These are phyloP conservation scores for Aplidium turbinatum DNA, from an alignment of 23 tunicate species.

Conservation along the genomic window DNA sequence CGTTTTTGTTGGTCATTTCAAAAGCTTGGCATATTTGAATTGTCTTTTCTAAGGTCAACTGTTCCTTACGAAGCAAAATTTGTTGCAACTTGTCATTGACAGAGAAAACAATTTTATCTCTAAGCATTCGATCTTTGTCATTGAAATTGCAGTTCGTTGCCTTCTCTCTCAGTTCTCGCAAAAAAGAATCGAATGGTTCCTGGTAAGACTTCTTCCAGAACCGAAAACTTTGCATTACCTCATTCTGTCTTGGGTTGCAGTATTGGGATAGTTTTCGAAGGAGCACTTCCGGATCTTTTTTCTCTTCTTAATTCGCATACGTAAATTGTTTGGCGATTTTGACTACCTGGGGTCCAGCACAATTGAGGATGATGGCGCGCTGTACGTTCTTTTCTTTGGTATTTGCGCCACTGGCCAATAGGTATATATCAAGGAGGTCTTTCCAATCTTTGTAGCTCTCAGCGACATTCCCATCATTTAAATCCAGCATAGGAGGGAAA, in stretches of 20 bases:
- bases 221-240: conserved; percentile 19
- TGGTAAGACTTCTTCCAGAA: conserved; percentile 10
- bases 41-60: conserved; percentile 15
- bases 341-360: conserved; percentile 27
- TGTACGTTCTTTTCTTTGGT: background rate
- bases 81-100: conserved; percentile 19
- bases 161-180: conserved; percentile 8
- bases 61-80: conserved; percentile 8
- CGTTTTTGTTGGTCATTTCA: conserved; percentile 7
- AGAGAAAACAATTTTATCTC: conserved; percentile 13
- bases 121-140: conserved; percentile 19
- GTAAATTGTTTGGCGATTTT: conserved; percentile 18
- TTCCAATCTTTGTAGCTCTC: conserved; percentile 19
- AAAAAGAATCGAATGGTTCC: conserved; percentile 22
- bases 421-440: conserved; percentile 11
- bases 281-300: conserved; percentile 6
- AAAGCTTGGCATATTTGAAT: conserved; percentile 25
- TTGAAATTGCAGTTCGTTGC: conserved; percentile 32
- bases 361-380: conserved; percentile 14
- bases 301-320: conserved; percentile 5
- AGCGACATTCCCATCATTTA: conserved; percentile 20
- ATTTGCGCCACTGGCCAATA: conserved; percentile 30
- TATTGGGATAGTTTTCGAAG: conserved; percentile 2
- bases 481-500: conserved; percentile 16
- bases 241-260: conserved; percentile 12